phyloP scores from a whole-genome alignment of 2,113 vertebrate species.

The Silurus asotus region DNA sequence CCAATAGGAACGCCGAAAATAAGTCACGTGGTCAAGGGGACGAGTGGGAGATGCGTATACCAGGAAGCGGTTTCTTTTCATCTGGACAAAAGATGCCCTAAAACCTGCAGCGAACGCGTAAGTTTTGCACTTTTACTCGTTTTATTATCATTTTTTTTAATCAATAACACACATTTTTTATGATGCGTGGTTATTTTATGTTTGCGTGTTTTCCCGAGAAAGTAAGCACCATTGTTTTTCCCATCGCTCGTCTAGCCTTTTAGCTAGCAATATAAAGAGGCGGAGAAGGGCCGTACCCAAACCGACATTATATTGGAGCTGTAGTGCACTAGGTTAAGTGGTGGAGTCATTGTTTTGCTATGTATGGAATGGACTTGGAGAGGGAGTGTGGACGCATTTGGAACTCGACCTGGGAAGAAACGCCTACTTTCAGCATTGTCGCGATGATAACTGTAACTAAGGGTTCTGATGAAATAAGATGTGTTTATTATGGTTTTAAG shows the following conservation, averaged over 20 bases:
- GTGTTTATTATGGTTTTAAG: too few species aligned
- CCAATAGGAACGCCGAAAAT: not conserved
- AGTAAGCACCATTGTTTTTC: not conserved
- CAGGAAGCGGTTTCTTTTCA: not conserved
- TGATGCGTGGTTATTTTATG: not conserved
- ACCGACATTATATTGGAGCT: not conserved
- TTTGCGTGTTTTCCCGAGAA: not conserved
- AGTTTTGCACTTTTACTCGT: not conserved
- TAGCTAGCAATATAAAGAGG: constrained; percentile 52
- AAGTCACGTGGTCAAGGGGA: not conserved
- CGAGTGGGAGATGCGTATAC: not conserved
- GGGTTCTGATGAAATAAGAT: too few species aligned
- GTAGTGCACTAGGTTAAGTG: not conserved
- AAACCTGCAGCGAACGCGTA: not conserved
- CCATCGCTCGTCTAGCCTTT: not conserved
- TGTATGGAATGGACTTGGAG: not conserved
- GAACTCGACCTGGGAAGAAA: not conserved
- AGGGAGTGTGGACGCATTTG: not conserved
- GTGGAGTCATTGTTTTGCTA: too few species aligned
- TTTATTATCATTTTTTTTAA: not conserved
- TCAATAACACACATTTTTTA: too few species aligned
- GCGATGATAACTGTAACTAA: not conserved
- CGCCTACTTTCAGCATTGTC: not conserved
- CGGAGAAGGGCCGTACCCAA: too few species aligned
- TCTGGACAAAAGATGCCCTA: not conserved